Conservation (phyloP, 2,113 vertebrate genomes). For the mouse (Mus musculus) region GRCm39 chr17:6875001-6875500, state of each 20-base stretch:
- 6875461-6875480: not conserved
- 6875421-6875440: not conserved
- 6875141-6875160: too few species aligned
- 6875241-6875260: slow-evolving; percentile 83
- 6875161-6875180: too few species aligned
- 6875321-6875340: not conserved
- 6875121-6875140: too few species aligned
- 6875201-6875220: too few species aligned
- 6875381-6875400: rapidly evolving
- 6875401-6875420: too few species aligned
- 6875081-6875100: too few species aligned
- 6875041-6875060: too few species aligned
- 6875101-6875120: too few species aligned
- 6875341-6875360: not conserved
- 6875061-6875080: too few species aligned
- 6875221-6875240: slow-evolving; percentile 78
- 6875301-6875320: not conserved
- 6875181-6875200: too few species aligned
- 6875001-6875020: slow-evolving; percentile 57
- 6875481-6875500: not conserved
- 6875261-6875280: slow-evolving; percentile 89
- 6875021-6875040: slow-evolving; percentile 64
- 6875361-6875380: not conserved
- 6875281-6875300: slow-evolving; percentile 88
- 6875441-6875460: not conserved